Evolutionary conservation across 2,888 invertebrate species (phyloP), one percentile per base, ranked within the genome.

Genomic region (Disparrhopalites patrizii): DNA sequence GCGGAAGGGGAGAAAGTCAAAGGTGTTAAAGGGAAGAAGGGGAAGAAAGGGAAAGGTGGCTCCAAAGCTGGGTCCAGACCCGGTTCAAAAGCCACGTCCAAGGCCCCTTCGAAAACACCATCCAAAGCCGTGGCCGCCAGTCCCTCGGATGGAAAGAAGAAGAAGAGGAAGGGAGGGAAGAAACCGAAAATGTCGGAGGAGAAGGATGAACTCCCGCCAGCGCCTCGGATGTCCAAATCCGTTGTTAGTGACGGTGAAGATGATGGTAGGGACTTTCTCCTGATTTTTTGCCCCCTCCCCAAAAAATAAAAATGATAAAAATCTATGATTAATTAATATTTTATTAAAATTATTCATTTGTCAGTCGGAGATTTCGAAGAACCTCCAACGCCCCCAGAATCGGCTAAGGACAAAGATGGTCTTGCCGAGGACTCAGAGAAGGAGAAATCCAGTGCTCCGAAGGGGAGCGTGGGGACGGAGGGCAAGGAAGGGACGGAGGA

Each of bases 351-450:
- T 50, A 8, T 50, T 15, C 8, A 10, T 8, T 28, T 55, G 28
- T 8, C 18, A 57, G 50, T 50, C 25, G 58, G 58, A 23, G 40
- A 38, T n/a, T 62, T 62, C 36, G 51, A 62, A 5, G 62, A 62
- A 8, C 62, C 62, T 20, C 61, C 61, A 1, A 51, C 61, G 7
- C 61, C 61, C 5, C 50, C 50, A 33, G 40, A 58, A 25, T 27
- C 52, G 3, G 10, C 52, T 1, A 8, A 28, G 1, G 52, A 52
- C 5, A 52, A 52, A 15, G 52, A 28, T 10, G 50, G 20, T 23
- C 28, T 27, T 4, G 50, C 8, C 4, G 40, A 40, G 4, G 40
- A 40, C n/a, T n/a, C n/a, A n/a, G n/a, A n/a, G n/a, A n/a, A n/a
- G n/a, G n/a, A n/a, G n/a, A n/a, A n/a, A n/a, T n/a, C n/a, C n/a